These are phyloP conservation scores for Cosmopolites sordidus DNA, from an alignment of 2,888 invertebrate species.

Conservation along the genomic window DNA sequence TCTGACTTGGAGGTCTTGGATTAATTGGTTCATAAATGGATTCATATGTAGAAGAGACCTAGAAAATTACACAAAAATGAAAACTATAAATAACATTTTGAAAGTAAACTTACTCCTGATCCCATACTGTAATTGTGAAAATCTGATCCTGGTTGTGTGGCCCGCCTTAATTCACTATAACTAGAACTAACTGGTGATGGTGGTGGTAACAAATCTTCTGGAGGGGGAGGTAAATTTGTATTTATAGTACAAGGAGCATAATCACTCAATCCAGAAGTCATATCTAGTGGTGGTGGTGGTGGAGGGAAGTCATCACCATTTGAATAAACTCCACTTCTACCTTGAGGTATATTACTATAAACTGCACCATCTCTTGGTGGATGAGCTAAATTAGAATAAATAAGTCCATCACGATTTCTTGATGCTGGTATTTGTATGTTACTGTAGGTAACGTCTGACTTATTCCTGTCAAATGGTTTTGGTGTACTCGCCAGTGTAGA, in stretches of 20 bases:
- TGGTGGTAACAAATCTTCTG: constrained; percentile 69
- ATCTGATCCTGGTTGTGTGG: constrained; percentile 60
- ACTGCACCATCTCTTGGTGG: constrained; percentile 46
- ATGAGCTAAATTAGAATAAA: constrained; percentile 55
- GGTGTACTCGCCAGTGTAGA: constrained; percentile 19
- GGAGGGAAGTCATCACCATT: constrained; percentile 58
- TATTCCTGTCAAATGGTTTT: constrained; percentile 17
- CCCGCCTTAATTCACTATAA: constrained; percentile 79
- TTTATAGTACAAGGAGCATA: constrained; percentile 48
- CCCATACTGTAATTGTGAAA: constrained; percentile 62
- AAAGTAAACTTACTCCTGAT: constrained; percentile 60
- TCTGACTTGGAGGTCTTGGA: constrained; percentile 69
- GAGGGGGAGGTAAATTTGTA: constrained; percentile 51
- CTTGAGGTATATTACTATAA: constrained; percentile 55
- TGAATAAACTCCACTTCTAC: constrained; percentile 32
- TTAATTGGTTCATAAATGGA: constrained; percentile 91
- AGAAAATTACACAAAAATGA: neutral
- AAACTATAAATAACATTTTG: too few relatives aligned
- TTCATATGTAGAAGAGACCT: constrained; percentile 71
- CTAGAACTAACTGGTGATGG: constrained; percentile 89
- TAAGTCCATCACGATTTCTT: constrained; percentile 49
- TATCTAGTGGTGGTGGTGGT: constrained; percentile 57
- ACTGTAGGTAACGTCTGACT: constrained; percentile 42
- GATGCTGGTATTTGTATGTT: constrained; percentile 39
- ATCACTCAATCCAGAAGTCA: constrained; percentile 47